Base-by-base conservation (phyloP, 2,113 vertebrate species). In the Hiodon alosoides region DNA sequence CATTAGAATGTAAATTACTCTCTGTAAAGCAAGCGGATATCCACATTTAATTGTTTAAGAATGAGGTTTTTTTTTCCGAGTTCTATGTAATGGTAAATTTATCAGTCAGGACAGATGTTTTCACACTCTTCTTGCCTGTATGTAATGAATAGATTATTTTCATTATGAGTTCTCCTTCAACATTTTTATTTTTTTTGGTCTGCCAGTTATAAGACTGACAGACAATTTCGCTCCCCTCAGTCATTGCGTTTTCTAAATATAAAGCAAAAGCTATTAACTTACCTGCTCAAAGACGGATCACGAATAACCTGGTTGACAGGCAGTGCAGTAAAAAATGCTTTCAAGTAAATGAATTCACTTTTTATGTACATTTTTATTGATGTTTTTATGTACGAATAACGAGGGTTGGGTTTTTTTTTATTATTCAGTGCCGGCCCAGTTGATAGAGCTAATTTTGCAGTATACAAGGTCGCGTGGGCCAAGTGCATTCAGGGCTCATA, bases 61-160 rank as follows among this genome's bases (percentile, higher is more conserved):
- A 73, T 78, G 68, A 73, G 75, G 67, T 75, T 74, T 31, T 31
- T 31, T 31, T 31, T 31, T 68, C 70, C 53, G 50, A 46, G 62
- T 73, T 55, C 61, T 69, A 8, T 55, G 53, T 71, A 74, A 82
- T 83, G 74, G 71, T 74, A 83, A 77, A 69, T 73, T 83, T 80
- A 81, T 83, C 79, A 81, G 79, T 66, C 66, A 57, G 67, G 72
- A 77, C 72, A 77, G 72, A 73, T 72, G 72, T 78, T 79, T 73
- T 72, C 69, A 50, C 7, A 77, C 58, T 61, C 68, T 60, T 17
- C 68, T 17, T 57, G 64, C 58, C 62, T 69, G 17, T 11, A 59
- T 74, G 77, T 76, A 69, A 76, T 81, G 68, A 82, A 82, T 81
- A 83, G 81, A 82, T 67, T 77, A 75, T 69, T 66, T 66, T 65